Base-by-base conservation (phyloP, 37 sponge, comb jelly and placozoan genomes). In the Ianthella basta region DNA sequence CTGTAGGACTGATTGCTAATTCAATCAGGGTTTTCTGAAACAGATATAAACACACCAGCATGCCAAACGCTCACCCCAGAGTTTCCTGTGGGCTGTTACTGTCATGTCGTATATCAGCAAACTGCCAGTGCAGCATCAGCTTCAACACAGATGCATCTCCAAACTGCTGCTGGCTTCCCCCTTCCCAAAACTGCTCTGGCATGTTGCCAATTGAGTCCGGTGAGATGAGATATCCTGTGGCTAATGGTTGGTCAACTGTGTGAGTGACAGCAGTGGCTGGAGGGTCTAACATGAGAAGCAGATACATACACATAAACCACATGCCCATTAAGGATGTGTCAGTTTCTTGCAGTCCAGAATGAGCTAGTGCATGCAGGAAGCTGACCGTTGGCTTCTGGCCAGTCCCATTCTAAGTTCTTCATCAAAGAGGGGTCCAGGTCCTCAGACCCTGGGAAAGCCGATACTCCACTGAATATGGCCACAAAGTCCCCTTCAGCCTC, bases 171-270 rank as follows among this genome's bases (percentile, higher is more conserved):
- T 85, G 86, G 36, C 59, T 70, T 0, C 83, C 82, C 24, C 87
- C 79, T 4, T 83, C 83, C 90, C 93, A 89, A 65, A 93, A 89
- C 60, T 85, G 83, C 20, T 63, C 35, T 12, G 92, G 92, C 36
- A 91, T 86, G 19, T 84, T 68, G 56, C 90, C 93, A 21, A 87
- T 85, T 56, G 93, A 84, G 35, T 84, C 83, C 0, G 90, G 84
- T 23, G 93, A 93, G 59, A 93, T 89, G 59, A 93, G 83, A 80
- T 89, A 93, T n/a, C 90, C 93, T 39, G 80, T 85, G 27, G 93
- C 93, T 36, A 87, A 74, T 36, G 93, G 93, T 13, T 80, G 87
- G 39, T 93, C 87, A 12, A 64, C 80, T 40, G 66, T 37, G 0
- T 44, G 81, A 0, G 84, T 70, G 56, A 80, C 27, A 0, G 60